Evolutionary conservation across 2,888 invertebrate genomes (phyloP).

Genomic region (Mythimna impura): DNA sequence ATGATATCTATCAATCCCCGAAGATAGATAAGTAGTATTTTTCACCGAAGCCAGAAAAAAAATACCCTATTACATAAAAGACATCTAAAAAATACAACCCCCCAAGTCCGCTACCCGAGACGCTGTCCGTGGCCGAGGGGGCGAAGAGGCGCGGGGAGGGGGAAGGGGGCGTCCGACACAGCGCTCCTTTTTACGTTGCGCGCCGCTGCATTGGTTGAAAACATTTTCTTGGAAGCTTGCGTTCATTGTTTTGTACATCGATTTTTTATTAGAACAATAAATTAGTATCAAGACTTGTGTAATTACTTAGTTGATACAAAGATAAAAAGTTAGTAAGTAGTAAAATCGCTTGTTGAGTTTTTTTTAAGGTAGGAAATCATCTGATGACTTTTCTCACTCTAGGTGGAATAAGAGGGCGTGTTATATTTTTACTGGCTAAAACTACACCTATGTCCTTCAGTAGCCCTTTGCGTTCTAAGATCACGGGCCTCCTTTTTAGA

Average conservation of each 20-base stretch:
- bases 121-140: slow-evolving; percentile 80
- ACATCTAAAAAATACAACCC: slow-evolving; percentile 42
- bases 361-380: too few relatives aligned
- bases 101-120: slow-evolving; percentile 75
- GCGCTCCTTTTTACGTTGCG: slow-evolving; percentile 89
- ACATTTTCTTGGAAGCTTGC: slow-evolving; percentile 73
- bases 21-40: not conserved
- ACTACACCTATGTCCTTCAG: too few relatives aligned
- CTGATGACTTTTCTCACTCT: too few relatives aligned
- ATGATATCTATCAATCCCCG: fast-evolving
- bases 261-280: not conserved
- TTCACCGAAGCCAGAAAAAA: not conserved
- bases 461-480: too few relatives aligned
- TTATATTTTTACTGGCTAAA: too few relatives aligned
- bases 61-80: slow-evolving; percentile 25
- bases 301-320: too few relatives aligned
- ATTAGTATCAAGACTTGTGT: too few relatives aligned
- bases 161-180: slow-evolving; percentile 84
- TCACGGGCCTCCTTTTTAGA: too few relatives aligned
- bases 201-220: slow-evolving; percentile 72
- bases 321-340: too few relatives aligned
- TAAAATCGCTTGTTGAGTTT: too few relatives aligned
- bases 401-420: too few relatives aligned
- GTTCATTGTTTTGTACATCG: not conserved
- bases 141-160: slow-evolving; percentile 54